Evolutionary conservation across 2,797 vertebrate genomes (phyloP).

Genomic region (Scyliorhinus canicula): DNA sequence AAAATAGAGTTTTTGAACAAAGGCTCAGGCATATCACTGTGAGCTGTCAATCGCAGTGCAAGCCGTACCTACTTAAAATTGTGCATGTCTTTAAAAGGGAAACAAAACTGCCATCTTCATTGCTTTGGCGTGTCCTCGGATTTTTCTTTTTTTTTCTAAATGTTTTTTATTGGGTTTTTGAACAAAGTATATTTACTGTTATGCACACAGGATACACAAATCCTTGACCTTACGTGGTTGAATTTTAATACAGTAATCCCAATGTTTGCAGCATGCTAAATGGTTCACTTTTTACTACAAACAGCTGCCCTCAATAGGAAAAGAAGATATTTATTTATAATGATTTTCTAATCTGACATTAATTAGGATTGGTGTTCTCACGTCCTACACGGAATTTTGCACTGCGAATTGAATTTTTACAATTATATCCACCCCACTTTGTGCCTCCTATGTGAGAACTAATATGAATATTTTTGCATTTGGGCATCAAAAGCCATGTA

Average conservation of each 20-base stretch:
- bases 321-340: background rate
- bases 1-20: background rate
- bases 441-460: background rate
- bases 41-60: background rate
- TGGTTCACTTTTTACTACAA: background rate
- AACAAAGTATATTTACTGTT: too few relatives aligned
- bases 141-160: background rate
- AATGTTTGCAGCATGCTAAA: background rate
- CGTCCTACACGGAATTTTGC: background rate
- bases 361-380: background rate
- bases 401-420: background rate
- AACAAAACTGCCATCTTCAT: background rate
- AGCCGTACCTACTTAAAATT: background rate
- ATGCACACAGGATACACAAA: too few relatives aligned
- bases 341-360: slow-evolving; percentile 4
- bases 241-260: slow-evolving; percentile 6
- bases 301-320: background rate
- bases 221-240: background rate
- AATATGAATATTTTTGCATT: background rate
- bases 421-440: background rate
- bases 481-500: background rate
- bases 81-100: background rate
- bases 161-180: background rate
- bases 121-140: background rate
- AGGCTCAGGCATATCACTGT: background rate